Percentiles rank a stretch among this genome's conserved stretches.
These are phyloP conservation scores for Heteromyza rotundicornis DNA, from an alignment of 2,888 invertebrate genomes.

Conservation along the genomic window DNA sequence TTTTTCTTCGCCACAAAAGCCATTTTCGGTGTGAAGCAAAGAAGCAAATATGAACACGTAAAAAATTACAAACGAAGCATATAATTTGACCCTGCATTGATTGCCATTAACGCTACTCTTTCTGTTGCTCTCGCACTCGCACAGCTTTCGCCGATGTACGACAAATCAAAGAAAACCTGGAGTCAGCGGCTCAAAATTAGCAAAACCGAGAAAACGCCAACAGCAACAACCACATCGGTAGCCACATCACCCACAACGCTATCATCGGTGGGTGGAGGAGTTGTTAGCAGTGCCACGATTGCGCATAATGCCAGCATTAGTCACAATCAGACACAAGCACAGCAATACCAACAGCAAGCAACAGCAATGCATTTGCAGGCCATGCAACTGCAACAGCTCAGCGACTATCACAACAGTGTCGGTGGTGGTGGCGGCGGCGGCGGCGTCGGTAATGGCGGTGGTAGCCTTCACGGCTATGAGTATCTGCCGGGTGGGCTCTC, in stretches of 20 bases:
- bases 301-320: conserved; percentile 26
- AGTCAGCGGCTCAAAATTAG: conserved; percentile 73
- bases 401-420: conserved; percentile 32
- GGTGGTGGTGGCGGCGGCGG: conserved; percentile 22
- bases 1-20: neutral
- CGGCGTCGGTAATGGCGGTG: conserved; percentile 29
- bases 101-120: neutral
- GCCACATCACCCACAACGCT: conserved; percentile 33
- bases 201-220: conserved; percentile 63
- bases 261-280: too few relatives aligned
- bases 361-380: conserved; percentile 27
- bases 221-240: conserved; percentile 40
- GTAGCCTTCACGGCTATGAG: conserved; percentile 44
- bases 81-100: neutral
- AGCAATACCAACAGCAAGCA: conserved; percentile 26
- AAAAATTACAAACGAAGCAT: neutral
- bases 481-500: conserved; percentile 70
- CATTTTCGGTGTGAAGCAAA: neutral
- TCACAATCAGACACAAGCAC: conserved; percentile 60
- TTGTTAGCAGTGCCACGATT: too few relatives aligned
- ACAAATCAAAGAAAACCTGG: conserved; percentile 71
- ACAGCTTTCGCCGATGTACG: conserved; percentile 57
- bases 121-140: conserved; percentile 18
- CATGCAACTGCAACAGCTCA: conserved; percentile 36
- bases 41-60: neutral